These are phyloP conservation scores for Arctia plantaginis DNA, from an alignment of 2,888 invertebrate genomes.

Conservation along the genomic window DNA sequence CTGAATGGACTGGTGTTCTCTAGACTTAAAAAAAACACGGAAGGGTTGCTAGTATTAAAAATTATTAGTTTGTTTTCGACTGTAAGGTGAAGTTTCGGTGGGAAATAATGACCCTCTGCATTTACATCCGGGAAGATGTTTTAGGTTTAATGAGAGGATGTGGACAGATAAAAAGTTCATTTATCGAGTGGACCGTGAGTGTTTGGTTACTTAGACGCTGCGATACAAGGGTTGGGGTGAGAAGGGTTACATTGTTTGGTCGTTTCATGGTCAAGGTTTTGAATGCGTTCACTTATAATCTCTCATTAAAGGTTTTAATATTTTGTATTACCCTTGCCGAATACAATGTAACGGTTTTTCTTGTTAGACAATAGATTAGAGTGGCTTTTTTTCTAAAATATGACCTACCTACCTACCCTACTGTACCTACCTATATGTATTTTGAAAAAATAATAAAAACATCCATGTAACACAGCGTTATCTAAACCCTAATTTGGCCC, in stretches of 20 bases:
- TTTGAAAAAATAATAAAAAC: no score
- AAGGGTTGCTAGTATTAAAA: slow-evolving; percentile 82
- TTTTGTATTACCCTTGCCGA: background rate
- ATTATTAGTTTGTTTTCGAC: slow-evolving; percentile 80
- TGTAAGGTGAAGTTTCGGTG: slow-evolving; percentile 77
- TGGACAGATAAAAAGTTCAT: slow-evolving; percentile 71
- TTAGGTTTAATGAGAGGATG: slow-evolving; percentile 75
- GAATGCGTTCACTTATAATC: slow-evolving; percentile 7
- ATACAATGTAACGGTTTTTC: slow-evolving; percentile 5
- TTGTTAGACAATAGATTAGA: background rate
- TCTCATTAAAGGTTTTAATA: background rate
- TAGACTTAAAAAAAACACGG: slow-evolving; percentile 77
- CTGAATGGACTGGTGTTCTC: slow-evolving; percentile 73
- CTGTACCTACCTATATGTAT: no score
- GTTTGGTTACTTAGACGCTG: slow-evolving; percentile 58
- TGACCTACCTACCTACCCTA: no score
- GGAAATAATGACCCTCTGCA: slow-evolving; percentile 82
- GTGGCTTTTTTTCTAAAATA: no score
- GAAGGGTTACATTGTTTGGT: slow-evolving; percentile 33
- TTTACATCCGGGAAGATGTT: slow-evolving; percentile 84
- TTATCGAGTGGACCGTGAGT: slow-evolving; percentile 69
- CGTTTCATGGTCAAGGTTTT: slow-evolving; percentile 43
- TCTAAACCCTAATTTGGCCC: no score
- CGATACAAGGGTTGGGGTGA: slow-evolving; percentile 19
- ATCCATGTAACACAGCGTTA: no score